Evolutionary conservation across 1,140 invertebrate species (phyloP), one percentile per base, ranked within the genome.

Genomic region (Drosophila neocordata): DNA sequence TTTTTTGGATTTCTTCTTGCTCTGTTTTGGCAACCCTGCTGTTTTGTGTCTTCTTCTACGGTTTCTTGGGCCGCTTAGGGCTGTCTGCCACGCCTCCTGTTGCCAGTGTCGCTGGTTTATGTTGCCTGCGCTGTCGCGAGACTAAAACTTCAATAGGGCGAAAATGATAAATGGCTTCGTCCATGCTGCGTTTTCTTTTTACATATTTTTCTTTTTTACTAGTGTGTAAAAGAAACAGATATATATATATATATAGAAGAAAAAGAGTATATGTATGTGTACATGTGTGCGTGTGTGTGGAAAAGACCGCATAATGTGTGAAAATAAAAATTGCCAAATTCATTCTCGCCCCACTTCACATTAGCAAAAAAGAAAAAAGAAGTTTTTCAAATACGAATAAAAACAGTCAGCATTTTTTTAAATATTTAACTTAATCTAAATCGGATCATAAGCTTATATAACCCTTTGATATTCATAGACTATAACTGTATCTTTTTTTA

Each of bases 71-170:
- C 62, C 79, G 80, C 78, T 82, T 75, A 72, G 64, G 71, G 68
- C 83, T 63, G 68, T 65, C 83, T 63, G 82, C 60, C 77, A 81
- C 81, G 81, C 81, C 81, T 74, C 82, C 82, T 62, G 74, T 74
- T 87, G 81, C 82, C 81, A 11, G 8, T 85, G 81, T 69, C 79
- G 79, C 76, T 88, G 73, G 73, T 88, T 88, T 88, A 89, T 88
- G 83, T 88, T 66, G 73, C 55, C 27, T 48, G 18, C 69, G 77
- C 72, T 69, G 82, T 77, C 83, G 83, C 83, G 79, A 77, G 69
- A 75, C 83, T 71, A 67, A 83, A 87, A 88, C 83, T 88, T 88
- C 84, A 88, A 88, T 88, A 88, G 76, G 83, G 83, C 76, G 67
- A 88, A 88, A 88, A 88, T 88, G 83, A 88, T 88, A 88, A 88